phyloP scores from a whole-genome alignment of 2,888 invertebrate genomes.

The Lochmaea crataegi region DNA sequence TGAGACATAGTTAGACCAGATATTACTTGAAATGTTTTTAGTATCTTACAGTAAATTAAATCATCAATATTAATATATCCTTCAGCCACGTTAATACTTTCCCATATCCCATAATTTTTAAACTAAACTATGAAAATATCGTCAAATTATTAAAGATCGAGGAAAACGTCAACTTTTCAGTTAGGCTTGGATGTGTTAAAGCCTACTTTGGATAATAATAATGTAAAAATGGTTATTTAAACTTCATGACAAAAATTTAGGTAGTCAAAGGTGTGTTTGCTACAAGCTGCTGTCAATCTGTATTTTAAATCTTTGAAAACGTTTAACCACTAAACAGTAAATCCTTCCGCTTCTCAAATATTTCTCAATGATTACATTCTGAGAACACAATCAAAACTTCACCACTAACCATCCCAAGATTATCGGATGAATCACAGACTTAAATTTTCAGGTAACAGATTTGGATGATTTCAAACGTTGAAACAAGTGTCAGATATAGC shows the following conservation, averaged over 20 bases:
- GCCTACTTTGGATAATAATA: no score
- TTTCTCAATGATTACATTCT: constrained; percentile 12
- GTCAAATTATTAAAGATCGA: no score
- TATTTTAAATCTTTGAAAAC: background rate
- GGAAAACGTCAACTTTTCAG: no score
- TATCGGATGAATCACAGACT: constrained; percentile 20
- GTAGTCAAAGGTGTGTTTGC: background rate
- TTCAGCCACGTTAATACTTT: no score
- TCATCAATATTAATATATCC: no score
- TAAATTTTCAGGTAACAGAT: constrained; percentile 24
- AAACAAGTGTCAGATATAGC: constrained; percentile 28
- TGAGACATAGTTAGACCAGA: no score
- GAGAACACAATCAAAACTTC: constrained; percentile 23
- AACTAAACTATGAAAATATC: no score
- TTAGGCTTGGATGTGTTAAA: no score
- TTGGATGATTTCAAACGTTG: constrained; percentile 18
- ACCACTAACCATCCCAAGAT: constrained; percentile 16
- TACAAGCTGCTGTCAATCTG: background rate
- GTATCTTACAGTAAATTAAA: no score
- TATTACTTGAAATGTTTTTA: no score
- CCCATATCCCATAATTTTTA: no score
- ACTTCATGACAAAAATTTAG: background rate
- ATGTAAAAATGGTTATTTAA: background rate
- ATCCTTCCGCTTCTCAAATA: constrained; percentile 10
- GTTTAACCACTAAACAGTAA: background rate